These are phyloP conservation scores for Drosophila simulans DNA, from an alignment of 1,140 invertebrate species.

Conservation along the genomic window DNA sequence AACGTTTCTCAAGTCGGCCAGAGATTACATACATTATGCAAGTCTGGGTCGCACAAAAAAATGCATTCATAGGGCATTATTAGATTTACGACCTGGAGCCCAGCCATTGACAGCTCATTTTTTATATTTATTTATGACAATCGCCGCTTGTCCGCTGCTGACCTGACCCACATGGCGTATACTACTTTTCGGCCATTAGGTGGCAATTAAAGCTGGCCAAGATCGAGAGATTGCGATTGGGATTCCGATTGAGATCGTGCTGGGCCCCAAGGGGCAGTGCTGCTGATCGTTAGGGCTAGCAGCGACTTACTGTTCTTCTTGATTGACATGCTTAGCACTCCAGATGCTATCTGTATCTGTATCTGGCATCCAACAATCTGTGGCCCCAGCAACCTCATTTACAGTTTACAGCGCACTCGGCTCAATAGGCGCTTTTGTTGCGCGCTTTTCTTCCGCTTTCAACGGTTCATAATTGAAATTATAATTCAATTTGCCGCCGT, in stretches of 20 bases:
- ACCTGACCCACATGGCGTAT: slow-evolving; percentile 69
- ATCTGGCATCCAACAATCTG: slow-evolving; percentile 16
- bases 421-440: slow-evolving; percentile 71
- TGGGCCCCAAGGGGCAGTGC: slow-evolving; percentile 34
- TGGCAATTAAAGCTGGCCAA: slow-evolving; percentile 64
- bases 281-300: slow-evolving; percentile 41
- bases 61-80: slow-evolving; percentile 42
- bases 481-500: slow-evolving; percentile 72
- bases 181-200: slow-evolving; percentile 51
- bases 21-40: slow-evolving; percentile 35
- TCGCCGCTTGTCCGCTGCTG: slow-evolving; percentile 9
- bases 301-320: slow-evolving; percentile 69
- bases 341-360: slow-evolving; percentile 50
- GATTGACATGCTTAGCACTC: slow-evolving; percentile 64
- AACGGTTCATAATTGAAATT: slow-evolving; percentile 82
- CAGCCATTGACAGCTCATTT: slow-evolving; percentile 64
- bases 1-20: slow-evolving; percentile 12
- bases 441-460: slow-evolving; percentile 76
- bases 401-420: slow-evolving; percentile 51
- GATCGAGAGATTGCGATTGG: slow-evolving; percentile 17
- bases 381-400: slow-evolving; percentile 68
- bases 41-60: slow-evolving; percentile 23
- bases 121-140: slow-evolving; percentile 62
- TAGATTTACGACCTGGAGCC: slow-evolving; percentile 5
- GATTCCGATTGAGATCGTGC: slow-evolving; percentile 30